Conservation (phyloP, 2,797 vertebrate species). For the Rachycentron canadum region DNA sequence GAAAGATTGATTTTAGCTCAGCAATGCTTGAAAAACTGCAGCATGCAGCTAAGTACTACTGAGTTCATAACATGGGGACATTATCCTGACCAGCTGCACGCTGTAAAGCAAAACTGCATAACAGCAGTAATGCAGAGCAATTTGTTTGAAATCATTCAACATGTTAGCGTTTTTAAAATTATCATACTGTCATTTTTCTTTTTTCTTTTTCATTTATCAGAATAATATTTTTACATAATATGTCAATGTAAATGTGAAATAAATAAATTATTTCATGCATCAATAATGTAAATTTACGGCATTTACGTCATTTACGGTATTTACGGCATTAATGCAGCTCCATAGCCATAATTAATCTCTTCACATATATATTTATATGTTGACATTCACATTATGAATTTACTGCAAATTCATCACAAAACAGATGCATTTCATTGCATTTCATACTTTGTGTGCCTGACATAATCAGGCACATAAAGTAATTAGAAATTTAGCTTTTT, state of each 20-base stretch:
- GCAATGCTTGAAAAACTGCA: slow-evolving; percentile 6
- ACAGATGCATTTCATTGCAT: not conserved
- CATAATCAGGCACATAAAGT: not conserved
- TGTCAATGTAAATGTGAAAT: not conserved
- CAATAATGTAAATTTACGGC: not conserved
- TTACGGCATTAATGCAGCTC: not conserved
- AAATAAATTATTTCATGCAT: not conserved
- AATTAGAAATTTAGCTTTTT: not conserved
- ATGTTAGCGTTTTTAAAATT: not conserved
- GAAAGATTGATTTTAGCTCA: slow-evolving; percentile 32
- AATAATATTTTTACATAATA: not conserved
- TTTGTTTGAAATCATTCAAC: not conserved
- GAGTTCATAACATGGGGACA: not conserved
- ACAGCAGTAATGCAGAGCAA: not conserved
- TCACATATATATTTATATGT: not conserved
- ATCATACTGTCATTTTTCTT: not conserved
- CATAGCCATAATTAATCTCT: not conserved
- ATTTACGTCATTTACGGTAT: not conserved
- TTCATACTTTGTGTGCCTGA: too few relatives aligned
- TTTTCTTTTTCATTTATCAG: not conserved
- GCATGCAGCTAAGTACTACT: not conserved
- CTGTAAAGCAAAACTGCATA: not conserved
- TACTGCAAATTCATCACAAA: not conserved
- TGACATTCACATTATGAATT: not conserved
- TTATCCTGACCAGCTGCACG: slow-evolving; percentile 1